Evolutionary conservation across 2,888 invertebrate species (phyloP).

Genomic region (Vanessa cardui): DNA sequence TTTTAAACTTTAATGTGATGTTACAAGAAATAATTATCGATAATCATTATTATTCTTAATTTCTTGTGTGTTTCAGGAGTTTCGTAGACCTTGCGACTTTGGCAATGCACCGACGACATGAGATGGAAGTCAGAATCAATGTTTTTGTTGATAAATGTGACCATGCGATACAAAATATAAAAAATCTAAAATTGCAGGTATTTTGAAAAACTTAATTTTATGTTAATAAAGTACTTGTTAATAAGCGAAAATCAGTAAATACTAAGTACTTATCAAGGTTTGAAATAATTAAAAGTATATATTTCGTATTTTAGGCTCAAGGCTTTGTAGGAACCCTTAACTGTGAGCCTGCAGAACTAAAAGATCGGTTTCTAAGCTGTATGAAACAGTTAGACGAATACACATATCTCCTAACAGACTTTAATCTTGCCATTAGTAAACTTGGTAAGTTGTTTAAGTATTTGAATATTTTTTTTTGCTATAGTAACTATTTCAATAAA

Average conservation of each 20-base stretch:
- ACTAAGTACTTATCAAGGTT: not conserved
- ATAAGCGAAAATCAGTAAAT: not conserved
- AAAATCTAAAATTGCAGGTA: conserved; percentile 69
- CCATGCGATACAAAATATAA: conserved; percentile 59
- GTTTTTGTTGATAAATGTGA: conserved; percentile 67
- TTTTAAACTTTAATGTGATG: not conserved
- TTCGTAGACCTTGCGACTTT: conserved; percentile 69
- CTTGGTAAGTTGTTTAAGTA: conserved; percentile 58
- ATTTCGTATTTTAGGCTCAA: conserved; percentile 55
- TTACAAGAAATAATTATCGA: not conserved
- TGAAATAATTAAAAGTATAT: no score
- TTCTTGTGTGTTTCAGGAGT: conserved; percentile 60
- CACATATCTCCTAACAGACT: conserved; percentile 70
- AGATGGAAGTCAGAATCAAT: conserved; percentile 66
- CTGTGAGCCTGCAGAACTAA: conserved; percentile 67
- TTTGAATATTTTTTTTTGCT: no score
- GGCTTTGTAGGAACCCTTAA: conserved; percentile 63
- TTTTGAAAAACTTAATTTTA: not conserved
- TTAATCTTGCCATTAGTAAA: conserved; percentile 63
- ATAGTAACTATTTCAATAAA: no score
- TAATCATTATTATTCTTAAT: conserved; percentile 7
- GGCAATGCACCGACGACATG: conserved; percentile 67
- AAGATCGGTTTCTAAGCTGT: conserved; percentile 63
- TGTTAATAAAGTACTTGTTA: not conserved
- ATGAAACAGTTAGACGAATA: conserved; percentile 74